Base-by-base conservation (phyloP, 2,113 vertebrate genomes). In the Menidia beryllina region DNA sequence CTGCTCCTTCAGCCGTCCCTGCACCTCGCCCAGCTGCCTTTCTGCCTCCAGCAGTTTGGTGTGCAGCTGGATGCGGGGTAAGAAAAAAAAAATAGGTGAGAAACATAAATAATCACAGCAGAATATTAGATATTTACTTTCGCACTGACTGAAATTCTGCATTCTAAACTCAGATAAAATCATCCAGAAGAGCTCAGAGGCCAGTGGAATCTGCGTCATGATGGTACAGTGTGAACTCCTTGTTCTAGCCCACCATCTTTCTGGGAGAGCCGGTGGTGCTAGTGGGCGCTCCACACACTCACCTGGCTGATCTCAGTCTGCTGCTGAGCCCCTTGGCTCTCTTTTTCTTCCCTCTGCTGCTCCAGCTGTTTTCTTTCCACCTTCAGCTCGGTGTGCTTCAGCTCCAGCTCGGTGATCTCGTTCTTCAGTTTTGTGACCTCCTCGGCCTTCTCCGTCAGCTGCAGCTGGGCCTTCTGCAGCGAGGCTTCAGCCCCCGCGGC, bases 1-100 rank as follows among this genome's bases (percentile, higher is more conserved):
- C 93, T 99, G 97, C 7, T 99, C 98, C 89, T 99, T 99, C 21
- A 99, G 92, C 39, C 96, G 93, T n/a, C 98, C 98, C 20, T 99
- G 97, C 0, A 93, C 94, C 84, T 99, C 97, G 0, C 97, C 98
- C 19, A 99, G 89, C 86, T 98, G 97, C 26, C 94, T 92, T 81
- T 99, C 98, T 0, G 97, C 92, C 89, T 99, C 98, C 80, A 99
- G 91, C 81, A 99, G 95, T 89, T 97, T 98, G 78, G 91, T 89
- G 27, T 98, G 98, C 73, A 99, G 88, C 97, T 99, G 61, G 20
- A 24, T 71, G 7, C 48, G 45, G 51, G 21, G 19, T 21, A 11
- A 19, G 49, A 20, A 62, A 67, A 1, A 20, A 26, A 58, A 4
- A 19, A 45, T 15, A 15, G 34, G 0, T 3, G 55, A 0, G n/a